phyloP scores from a whole-genome alignment of 2,888 invertebrate genomes.

The Coelopa pilipes region DNA sequence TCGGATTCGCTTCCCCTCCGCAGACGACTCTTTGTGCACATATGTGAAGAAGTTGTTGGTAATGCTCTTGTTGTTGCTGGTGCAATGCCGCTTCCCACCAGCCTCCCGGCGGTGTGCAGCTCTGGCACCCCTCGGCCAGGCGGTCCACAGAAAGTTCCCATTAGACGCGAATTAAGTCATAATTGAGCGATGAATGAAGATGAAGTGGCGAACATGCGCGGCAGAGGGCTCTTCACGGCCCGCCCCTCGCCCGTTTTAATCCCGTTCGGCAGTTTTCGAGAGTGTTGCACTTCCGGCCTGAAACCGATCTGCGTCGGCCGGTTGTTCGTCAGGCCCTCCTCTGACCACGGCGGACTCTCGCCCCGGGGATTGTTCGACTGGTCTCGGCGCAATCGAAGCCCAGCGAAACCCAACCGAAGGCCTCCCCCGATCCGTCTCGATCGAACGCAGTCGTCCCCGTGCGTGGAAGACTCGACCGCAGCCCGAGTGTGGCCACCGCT shows the following conservation, averaged over 20 bases:
- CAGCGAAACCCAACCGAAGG: neutral
- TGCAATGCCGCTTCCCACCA: conserved; percentile 33
- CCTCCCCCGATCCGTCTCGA: too few species aligned
- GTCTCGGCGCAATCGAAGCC: neutral
- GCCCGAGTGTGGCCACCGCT: too few species aligned
- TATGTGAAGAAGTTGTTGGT: conserved; percentile 51
- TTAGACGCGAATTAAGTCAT: conserved; percentile 62
- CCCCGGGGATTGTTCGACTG: neutral
- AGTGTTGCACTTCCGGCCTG: too few species aligned
- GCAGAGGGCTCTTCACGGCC: conserved; percentile 6
- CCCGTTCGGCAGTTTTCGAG: too few species aligned
- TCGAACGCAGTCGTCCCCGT: too few species aligned
- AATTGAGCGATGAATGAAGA: conserved; percentile 55
- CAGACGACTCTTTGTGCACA: conserved; percentile 50
- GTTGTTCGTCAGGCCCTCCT: neutral
- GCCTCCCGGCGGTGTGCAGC: neutral
- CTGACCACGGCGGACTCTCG: too few species aligned
- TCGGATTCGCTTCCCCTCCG: too few species aligned
- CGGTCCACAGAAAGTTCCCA: conserved; percentile 57
- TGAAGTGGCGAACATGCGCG: conserved; percentile 51
- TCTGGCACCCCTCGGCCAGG: neutral
- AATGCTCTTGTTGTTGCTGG: conserved; percentile 42
- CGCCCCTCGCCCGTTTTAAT: neutral
- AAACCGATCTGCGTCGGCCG: too few species aligned
- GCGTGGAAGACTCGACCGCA: too few species aligned